phyloP scores from a whole-genome alignment of 1,140 invertebrate species.

The Drosophila tristis region DNA sequence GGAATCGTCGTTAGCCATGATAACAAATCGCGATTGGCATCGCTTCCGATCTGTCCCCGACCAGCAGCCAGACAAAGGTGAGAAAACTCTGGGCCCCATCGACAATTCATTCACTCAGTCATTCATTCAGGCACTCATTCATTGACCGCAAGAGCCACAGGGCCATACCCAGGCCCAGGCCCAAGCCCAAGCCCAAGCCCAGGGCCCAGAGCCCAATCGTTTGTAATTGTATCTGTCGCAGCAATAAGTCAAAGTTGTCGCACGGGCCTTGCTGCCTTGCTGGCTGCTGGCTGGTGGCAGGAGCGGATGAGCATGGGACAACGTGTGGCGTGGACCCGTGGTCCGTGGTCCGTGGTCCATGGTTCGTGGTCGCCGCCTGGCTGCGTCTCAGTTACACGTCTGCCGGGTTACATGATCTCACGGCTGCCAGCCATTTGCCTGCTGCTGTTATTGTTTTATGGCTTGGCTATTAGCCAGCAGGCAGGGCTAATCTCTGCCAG shows the following conservation, averaged over 20 bases:
- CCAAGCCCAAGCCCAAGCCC: slow-evolving; percentile 3
- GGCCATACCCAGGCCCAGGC: not conserved
- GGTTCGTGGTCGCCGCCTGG: too few species aligned
- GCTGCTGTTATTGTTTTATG: slow-evolving; percentile 70
- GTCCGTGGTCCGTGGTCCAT: slow-evolving; percentile 22
- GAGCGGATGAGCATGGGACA: not conserved
- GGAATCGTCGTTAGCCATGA: slow-evolving; percentile 55
- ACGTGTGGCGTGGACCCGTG: slow-evolving; percentile 34
- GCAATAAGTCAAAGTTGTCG: slow-evolving; percentile 77
- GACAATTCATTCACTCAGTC: slow-evolving; percentile 28
- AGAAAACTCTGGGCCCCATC: slow-evolving; percentile 50
- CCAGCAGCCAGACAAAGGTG: slow-evolving; percentile 66
- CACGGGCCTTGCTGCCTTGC: not conserved
- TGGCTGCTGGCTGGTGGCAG: too few species aligned
- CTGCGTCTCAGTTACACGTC: slow-evolving; percentile 41
- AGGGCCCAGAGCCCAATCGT: slow-evolving; percentile 51
- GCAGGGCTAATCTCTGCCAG: slow-evolving; percentile 51
- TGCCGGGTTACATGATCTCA: slow-evolving; percentile 39
- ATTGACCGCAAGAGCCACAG: slow-evolving; percentile 65
- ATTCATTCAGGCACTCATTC: slow-evolving; percentile 60
- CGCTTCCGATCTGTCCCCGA: slow-evolving; percentile 66
- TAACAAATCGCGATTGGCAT: slow-evolving; percentile 78
- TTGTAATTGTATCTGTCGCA: slow-evolving; percentile 81
- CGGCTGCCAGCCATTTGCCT: slow-evolving; percentile 31
- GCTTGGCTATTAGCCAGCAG: slow-evolving; percentile 69